These are phyloP conservation scores for Trinorchestia longiramus DNA, from an alignment of 1,140 invertebrate genomes.

Conservation along the genomic window DNA sequence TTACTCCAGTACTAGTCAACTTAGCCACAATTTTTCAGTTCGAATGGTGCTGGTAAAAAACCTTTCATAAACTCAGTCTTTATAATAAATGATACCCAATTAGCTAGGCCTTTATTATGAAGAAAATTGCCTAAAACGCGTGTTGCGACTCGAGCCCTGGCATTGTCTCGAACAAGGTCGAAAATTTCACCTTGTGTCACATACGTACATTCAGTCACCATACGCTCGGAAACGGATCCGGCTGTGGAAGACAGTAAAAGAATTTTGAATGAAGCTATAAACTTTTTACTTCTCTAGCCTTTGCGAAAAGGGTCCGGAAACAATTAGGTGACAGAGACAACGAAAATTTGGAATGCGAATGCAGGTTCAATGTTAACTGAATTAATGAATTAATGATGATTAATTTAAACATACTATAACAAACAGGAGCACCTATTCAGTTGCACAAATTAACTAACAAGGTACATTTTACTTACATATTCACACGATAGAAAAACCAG, in stretches of 20 bases:
- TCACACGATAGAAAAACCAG: background rate
- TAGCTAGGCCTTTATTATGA: background rate
- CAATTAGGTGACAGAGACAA: background rate
- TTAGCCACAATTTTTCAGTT: background rate
- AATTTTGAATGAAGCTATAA: background rate
- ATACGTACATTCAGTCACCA: background rate
- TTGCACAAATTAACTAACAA: background rate
- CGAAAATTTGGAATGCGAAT: background rate
- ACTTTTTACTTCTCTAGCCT: background rate
- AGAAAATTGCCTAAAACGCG: background rate
- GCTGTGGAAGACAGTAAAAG: background rate
- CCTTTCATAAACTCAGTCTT: background rate
- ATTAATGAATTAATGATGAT: background rate
- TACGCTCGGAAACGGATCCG: background rate
- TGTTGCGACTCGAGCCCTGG: background rate
- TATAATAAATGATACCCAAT: background rate
- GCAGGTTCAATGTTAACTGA: background rate
- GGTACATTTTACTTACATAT: background rate
- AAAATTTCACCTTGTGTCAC: background rate
- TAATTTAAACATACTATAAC: background rate
- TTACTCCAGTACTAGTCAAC: background rate
- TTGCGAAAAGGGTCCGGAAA: background rate
- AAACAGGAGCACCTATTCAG: background rate
- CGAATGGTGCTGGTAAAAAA: background rate
- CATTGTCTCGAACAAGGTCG: background rate